Conservation (phyloP, 1,140 invertebrate species). For the Drosophila baimaii region DNA sequence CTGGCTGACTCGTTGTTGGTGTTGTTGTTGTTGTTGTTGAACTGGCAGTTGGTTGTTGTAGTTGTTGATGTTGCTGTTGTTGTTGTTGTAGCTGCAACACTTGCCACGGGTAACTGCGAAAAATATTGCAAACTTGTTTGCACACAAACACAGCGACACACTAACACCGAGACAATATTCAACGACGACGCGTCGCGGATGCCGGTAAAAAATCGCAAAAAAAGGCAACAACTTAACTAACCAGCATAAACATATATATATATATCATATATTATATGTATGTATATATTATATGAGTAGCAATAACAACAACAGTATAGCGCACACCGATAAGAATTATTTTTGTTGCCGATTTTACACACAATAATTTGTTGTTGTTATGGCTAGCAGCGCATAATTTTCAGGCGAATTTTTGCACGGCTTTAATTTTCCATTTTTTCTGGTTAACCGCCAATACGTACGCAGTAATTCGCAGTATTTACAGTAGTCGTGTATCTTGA, state of each 20-base stretch:
- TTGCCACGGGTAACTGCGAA: conserved; percentile 51
- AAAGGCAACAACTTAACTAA: conserved; percentile 31
- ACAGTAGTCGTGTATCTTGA: conserved; percentile 39
- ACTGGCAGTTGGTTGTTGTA: conserved; percentile 38
- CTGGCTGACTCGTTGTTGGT: conserved; percentile 35
- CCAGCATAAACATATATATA: conserved; percentile 17
- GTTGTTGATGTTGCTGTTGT: conserved; percentile 22
- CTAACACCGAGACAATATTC: conserved; percentile 34
- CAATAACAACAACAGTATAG: conserved; percentile 21
- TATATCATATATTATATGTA: not conserved
- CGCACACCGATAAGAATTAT: conserved; percentile 40
- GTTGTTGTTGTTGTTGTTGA: conserved; percentile 4
- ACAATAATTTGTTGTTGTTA: conserved; percentile 30
- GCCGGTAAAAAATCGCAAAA: conserved; percentile 27
- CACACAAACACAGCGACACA: conserved; percentile 54
- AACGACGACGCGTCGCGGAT: conserved; percentile 16
- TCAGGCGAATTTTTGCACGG: conserved; percentile 26
- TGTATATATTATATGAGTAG: not conserved
- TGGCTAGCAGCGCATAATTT: conserved; percentile 13
- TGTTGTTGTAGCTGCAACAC: conserved; percentile 39
- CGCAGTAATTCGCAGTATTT: conserved; percentile 33
- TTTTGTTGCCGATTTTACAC: conserved; percentile 10
- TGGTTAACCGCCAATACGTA: conserved; percentile 8
- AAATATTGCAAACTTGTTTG: conserved; percentile 66
- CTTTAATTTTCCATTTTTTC: conserved; percentile 23